Percentiles rank a stretch among this genome's conserved stretches.
Conservation (phyloP, 2,888 invertebrate genomes). For the Synanthedon tipuliformis region DNA sequence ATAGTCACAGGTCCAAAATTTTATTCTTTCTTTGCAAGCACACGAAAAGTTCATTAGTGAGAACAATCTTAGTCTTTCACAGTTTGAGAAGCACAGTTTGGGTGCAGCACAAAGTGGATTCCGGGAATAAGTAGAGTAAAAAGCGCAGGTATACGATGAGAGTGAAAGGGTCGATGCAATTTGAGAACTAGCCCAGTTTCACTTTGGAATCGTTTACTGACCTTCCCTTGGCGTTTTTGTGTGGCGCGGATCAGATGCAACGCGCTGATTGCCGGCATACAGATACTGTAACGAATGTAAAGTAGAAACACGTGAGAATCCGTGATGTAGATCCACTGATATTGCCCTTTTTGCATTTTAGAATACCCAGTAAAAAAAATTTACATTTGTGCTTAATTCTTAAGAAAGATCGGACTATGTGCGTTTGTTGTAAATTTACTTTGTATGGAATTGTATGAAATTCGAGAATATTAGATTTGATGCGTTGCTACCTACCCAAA, state of each 20-base stretch:
- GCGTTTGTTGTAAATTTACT: conserved; percentile 1
- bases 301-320: conserved; percentile 64
- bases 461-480: too few species aligned
- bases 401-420: too few species aligned
- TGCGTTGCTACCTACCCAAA: too few species aligned
- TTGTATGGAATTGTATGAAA: too few species aligned
- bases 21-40: too few species aligned
- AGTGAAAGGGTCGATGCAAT: conserved; percentile 70
- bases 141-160: conserved; percentile 66
- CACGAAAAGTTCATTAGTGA: too few species aligned
- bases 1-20: too few species aligned
- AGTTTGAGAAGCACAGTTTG: conserved; percentile 35
- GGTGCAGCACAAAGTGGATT: conserved; percentile 33
- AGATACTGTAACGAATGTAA: conserved; percentile 41
- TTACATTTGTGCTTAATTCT: too few species aligned
- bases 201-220: conserved; percentile 38
- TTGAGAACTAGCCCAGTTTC: conserved; percentile 61
- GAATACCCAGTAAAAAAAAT: too few species aligned
- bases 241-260: conserved; percentile 43
- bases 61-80: conserved; percentile 2
- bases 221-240: conserved; percentile 49
- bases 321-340: conserved; percentile 5
- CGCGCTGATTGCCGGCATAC: conserved; percentile 20
- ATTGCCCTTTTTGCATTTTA: too few species aligned
- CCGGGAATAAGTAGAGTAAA: conserved; percentile 47